Conservation (phyloP, 2,888 invertebrate genomes). For the Stenchaetothrips biformis region DNA sequence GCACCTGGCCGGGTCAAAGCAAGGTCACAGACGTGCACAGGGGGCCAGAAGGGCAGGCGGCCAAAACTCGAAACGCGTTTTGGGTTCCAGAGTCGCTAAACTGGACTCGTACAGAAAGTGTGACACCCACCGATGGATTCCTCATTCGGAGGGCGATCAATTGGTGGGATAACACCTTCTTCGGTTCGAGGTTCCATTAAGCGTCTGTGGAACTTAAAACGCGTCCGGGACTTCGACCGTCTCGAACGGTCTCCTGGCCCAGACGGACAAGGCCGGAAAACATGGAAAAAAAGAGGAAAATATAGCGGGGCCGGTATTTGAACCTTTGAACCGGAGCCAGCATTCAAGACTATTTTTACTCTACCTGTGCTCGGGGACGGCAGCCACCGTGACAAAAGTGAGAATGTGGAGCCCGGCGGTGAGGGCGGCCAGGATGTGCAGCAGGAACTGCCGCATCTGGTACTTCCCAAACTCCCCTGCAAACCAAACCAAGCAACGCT, state of each 20-base stretch:
- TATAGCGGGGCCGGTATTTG: too few species aligned
- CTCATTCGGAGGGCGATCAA: too few species aligned
- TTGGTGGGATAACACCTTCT: too few species aligned
- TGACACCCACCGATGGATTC: too few species aligned
- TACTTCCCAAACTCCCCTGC: conserved; percentile 78
- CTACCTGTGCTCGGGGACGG: conserved; percentile 66
- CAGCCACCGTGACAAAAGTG: conserved; percentile 72
- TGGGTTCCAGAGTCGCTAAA: too few species aligned
- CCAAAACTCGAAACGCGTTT: neutral
- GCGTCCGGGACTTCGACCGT: too few species aligned
- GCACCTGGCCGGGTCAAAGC: too few species aligned
- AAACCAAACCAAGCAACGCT: conserved; percentile 27
- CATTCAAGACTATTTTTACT: conserved; percentile 28
- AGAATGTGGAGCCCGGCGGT: conserved; percentile 81
- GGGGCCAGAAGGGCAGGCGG: neutral
- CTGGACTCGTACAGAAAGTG: too few species aligned
- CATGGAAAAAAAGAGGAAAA: neutral
- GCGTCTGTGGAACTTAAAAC: too few species aligned
- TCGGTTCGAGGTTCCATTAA: too few species aligned
- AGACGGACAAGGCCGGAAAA: neutral
- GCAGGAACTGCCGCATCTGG: conserved; percentile 70
- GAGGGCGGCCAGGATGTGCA: conserved; percentile 70
- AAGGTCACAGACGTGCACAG: conserved; percentile 38
- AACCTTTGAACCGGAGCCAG: too few species aligned
- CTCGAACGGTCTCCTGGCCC: too few species aligned